Conservation (phyloP, 2,113 vertebrate species). For the Actenoides hombroni region DNA sequence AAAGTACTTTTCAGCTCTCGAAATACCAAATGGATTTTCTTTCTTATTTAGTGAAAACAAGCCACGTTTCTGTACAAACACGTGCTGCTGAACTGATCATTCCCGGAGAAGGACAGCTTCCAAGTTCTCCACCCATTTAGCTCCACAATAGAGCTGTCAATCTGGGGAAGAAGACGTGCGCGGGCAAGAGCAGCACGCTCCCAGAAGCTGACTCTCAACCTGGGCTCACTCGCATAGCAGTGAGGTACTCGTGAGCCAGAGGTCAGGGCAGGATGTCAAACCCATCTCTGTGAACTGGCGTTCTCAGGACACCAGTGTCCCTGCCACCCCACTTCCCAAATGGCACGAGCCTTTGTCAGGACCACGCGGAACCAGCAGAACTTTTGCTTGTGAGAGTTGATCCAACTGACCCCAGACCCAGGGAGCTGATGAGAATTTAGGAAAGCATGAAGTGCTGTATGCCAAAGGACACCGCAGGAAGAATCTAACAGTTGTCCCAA, state of each 20-base stretch:
- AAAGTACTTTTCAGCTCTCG: background rate
- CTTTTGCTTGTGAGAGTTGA: background rate
- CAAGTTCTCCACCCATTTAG: background rate
- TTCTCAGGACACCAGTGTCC: background rate
- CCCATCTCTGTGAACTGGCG: background rate
- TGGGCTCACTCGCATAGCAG: background rate
- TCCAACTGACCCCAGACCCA: background rate
- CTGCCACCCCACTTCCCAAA: background rate
- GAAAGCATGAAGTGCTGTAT: background rate
- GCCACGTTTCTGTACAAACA: background rate
- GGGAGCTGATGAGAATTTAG: background rate
- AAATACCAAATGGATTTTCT: background rate
- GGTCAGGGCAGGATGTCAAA: background rate
- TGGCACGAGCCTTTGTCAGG: background rate
- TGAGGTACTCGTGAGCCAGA: background rate
- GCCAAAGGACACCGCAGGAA: background rate
- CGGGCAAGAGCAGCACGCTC: background rate
- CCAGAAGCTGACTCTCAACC: fast-evolving
- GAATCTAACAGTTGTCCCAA: background rate
- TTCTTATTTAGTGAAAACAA: background rate
- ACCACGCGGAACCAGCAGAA: background rate
- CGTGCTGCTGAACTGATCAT: background rate
- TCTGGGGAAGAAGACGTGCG: background rate
- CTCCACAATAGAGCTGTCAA: background rate
- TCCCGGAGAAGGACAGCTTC: background rate